Conservation (phyloP, 64 coral and sea anemone genomes). For the Stichodactyla mertensii region DNA sequence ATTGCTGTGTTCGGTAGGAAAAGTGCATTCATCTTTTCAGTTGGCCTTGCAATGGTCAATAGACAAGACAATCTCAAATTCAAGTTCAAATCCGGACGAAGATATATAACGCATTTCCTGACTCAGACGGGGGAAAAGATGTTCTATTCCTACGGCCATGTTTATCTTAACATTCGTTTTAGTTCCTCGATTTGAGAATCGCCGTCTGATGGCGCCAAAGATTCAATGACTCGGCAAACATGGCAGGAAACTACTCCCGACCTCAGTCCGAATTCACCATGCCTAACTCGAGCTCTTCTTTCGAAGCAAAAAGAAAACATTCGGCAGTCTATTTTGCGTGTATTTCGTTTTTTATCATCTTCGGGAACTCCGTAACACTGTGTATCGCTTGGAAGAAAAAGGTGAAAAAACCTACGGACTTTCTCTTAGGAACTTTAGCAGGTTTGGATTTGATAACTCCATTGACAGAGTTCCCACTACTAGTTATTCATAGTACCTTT, state of each 20-base stretch:
- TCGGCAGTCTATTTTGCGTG: slow-evolving; percentile 20
- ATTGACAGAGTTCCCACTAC: background rate
- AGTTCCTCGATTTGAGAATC: background rate
- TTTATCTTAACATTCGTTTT: background rate
- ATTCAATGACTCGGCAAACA: background rate
- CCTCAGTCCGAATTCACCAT: background rate
- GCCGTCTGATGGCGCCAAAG: background rate
- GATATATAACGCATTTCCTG: background rate
- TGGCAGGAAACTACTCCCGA: background rate
- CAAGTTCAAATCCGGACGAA: background rate
- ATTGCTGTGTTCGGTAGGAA: background rate
- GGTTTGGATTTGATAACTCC: background rate
- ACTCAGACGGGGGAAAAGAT: background rate
- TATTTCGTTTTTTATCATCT: slow-evolving; percentile 7
- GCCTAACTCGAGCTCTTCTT: background rate
- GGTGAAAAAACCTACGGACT: slow-evolving; percentile 20
- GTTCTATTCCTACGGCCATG: background rate
- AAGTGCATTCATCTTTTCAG: background rate
- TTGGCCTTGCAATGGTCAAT: background rate
- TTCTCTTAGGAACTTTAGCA: background rate
- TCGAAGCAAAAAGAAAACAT: background rate
- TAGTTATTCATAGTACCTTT: background rate
- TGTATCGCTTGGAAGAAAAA: slow-evolving; percentile 13
- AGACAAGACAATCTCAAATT: background rate
- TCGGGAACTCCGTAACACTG: background rate